Percentiles rank a stretch among this genome's conserved stretches.
These are phyloP conservation scores for Chrysemys picta DNA, from an alignment of 2,113 vertebrate species.

Conservation along the genomic window DNA sequence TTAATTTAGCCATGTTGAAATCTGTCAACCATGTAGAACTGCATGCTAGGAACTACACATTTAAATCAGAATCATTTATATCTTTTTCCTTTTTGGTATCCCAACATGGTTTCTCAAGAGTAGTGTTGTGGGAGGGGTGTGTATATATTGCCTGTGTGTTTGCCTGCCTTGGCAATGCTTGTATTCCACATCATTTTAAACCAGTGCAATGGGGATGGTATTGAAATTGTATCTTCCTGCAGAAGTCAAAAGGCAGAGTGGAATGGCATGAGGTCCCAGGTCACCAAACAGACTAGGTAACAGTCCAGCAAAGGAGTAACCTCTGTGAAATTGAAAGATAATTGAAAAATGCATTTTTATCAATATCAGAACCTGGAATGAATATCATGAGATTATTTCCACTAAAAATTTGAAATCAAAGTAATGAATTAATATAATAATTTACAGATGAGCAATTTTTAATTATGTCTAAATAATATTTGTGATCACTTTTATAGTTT, in stretches of 20 bases:
- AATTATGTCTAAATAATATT: neutral
- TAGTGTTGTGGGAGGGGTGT: neutral
- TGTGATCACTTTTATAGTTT: neutral
- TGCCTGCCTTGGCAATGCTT: too few relatives aligned
- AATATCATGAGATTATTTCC: neutral
- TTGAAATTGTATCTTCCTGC: neutral
- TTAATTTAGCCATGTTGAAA: neutral
- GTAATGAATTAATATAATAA: neutral
- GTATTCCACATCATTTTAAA: neutral
- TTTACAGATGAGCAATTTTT: neutral
- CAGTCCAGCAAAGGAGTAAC: neutral
- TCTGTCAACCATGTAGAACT: neutral
- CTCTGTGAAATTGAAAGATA: neutral
- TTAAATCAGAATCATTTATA: neutral
- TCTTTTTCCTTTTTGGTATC: neutral
- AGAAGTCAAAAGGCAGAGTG: neutral
- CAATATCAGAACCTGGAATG: too few relatives aligned
- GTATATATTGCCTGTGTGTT: neutral
- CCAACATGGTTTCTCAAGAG: neutral
- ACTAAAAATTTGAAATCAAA: neutral
- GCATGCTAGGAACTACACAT: neutral
- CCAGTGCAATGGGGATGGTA: neutral
- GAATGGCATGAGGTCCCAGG: neutral
- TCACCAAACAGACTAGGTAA: neutral
- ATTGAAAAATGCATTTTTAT: neutral